These are phyloP conservation scores for Microctenopoma stevenorrisi DNA, from an alignment of 2,797 vertebrate species.

Conservation along the genomic window DNA sequence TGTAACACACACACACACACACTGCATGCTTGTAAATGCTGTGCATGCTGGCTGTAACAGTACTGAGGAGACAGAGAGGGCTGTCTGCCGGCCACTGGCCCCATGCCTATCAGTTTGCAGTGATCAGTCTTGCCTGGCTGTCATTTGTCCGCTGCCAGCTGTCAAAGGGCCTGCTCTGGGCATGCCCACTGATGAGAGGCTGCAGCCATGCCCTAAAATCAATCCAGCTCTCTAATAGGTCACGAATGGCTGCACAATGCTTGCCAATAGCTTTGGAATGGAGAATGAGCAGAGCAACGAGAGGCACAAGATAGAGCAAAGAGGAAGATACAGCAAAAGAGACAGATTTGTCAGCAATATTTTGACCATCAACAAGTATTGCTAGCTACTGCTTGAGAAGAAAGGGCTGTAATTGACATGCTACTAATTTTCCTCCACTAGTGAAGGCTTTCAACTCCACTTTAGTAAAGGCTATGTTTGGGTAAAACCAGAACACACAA, in stretches of 20 bases:
- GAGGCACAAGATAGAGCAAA: constrained; percentile 32
- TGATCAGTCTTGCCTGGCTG: constrained; percentile 81
- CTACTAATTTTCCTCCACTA: constrained; percentile 64
- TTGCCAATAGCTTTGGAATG: constrained; percentile 80
- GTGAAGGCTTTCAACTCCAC: constrained; percentile 37
- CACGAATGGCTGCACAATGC: constrained; percentile 80
- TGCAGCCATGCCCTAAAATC: constrained; percentile 82
- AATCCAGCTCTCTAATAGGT: constrained; percentile 85
- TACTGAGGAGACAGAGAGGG: constrained; percentile 55
- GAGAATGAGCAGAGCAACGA: constrained; percentile 48
- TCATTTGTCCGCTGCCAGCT: constrained; percentile 76
- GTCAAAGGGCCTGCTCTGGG: constrained; percentile 79
- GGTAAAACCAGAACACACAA: constrained; percentile 45
- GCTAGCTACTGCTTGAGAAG: constrained; percentile 29
- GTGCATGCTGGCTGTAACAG: constrained; percentile 13
- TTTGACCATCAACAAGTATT: constrained; percentile 46
- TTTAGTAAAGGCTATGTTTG: constrained; percentile 38
- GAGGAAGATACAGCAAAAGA: constrained; percentile 28
- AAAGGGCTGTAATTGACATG: constrained; percentile 69
- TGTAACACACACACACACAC: background rate
- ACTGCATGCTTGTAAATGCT: constrained; percentile 16
- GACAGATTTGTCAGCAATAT: constrained; percentile 45
- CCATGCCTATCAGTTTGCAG: constrained; percentile 76
- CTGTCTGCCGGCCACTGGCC: constrained; percentile 72
- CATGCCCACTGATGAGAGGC: constrained; percentile 80